These are phyloP conservation scores for Orycteropus afer DNA, from an alignment of 2,113 vertebrate genomes.

Conservation along the genomic window DNA sequence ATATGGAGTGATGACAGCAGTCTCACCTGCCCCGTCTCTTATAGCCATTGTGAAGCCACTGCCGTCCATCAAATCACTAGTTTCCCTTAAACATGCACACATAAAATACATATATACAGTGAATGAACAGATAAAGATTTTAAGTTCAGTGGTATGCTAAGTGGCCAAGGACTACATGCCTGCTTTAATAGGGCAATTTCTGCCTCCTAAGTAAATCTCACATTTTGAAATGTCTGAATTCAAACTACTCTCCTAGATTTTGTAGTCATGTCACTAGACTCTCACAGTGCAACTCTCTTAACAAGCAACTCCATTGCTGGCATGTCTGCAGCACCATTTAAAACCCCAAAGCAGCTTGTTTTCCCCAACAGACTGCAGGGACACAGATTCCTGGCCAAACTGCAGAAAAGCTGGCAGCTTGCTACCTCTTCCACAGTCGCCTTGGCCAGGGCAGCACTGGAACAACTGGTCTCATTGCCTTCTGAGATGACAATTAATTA, in stretches of 20 bases:
- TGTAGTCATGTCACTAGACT: background rate
- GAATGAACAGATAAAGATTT: background rate
- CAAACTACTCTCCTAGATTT: background rate
- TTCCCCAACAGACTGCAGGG: background rate
- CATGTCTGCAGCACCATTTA: constrained; percentile 51
- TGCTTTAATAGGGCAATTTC: background rate
- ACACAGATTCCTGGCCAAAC: background rate
- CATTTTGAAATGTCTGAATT: background rate
- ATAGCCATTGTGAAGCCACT: background rate
- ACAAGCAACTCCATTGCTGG: constrained; percentile 27
- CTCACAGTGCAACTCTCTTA: background rate
- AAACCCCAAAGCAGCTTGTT: constrained; percentile 55
- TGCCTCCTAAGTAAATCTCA: background rate
- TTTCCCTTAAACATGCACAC: background rate
- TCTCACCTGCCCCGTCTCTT: background rate
- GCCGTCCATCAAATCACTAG: background rate
- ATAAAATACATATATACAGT: too few relatives aligned
- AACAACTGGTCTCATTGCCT: constrained; percentile 57
- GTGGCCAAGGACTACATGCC: background rate
- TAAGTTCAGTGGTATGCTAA: background rate
- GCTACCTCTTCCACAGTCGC: background rate
- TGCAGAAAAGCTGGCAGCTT: background rate
- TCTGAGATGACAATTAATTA: constrained; percentile 66
- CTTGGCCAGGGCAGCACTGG: constrained; percentile 11
- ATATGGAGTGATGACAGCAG: background rate